Percentiles rank a stretch among this genome's conserved stretches.
Evolutionary conservation across 2,113 vertebrate genomes (phyloP).

Genomic region (Agelaius phoeniceus): DNA sequence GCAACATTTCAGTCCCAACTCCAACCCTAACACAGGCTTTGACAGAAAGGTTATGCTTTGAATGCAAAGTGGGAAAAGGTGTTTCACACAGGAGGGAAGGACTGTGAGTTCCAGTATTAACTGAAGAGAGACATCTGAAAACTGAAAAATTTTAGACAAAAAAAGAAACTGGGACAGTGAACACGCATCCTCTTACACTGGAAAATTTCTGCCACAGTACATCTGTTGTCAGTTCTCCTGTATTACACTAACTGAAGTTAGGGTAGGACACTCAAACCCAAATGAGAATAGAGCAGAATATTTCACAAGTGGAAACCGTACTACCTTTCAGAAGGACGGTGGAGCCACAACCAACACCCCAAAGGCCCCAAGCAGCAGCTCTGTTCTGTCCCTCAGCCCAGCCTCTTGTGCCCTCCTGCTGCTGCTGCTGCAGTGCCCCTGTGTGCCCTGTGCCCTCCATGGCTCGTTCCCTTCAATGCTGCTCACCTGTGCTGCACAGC

Average conservation of each 20-base stretch:
- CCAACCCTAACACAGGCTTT: background rate
- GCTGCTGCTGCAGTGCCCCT: background rate
- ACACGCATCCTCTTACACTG: background rate
- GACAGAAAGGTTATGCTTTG: background rate
- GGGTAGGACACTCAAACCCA: background rate
- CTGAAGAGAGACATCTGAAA: background rate
- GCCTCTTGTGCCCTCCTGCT: background rate
- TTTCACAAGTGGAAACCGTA: background rate
- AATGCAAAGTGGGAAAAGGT: background rate
- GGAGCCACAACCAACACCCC: background rate
- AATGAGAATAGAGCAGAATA: background rate
- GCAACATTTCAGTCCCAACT: background rate
- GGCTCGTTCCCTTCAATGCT: background rate
- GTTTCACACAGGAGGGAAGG: background rate
- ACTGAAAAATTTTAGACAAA: background rate
- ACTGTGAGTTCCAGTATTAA: background rate
- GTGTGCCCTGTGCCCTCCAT: background rate
- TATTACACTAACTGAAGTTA: background rate
- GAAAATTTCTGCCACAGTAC: background rate
- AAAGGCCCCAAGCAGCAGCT: no score
- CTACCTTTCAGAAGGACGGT: background rate
- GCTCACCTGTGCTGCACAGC: background rate
- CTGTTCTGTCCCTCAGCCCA: background rate
- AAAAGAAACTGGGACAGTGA: background rate
- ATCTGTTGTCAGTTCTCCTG: background rate